Percentiles rank a stretch among this genome's conserved stretches.
Conservation (phyloP, 2,113 vertebrate species). For the Psammodynastes pulverulentus region DNA sequence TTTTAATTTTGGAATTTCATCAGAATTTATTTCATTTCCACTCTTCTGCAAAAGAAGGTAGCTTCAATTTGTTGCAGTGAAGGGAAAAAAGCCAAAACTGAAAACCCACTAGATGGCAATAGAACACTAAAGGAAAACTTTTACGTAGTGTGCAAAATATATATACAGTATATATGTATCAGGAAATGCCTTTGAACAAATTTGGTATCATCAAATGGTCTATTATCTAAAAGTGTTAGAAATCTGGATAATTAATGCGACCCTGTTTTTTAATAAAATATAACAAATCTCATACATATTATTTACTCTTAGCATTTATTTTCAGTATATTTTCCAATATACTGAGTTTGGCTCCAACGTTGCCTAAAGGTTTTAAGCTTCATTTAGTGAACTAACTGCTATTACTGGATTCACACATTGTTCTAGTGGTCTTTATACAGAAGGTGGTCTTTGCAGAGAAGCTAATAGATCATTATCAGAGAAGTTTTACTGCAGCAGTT, state of each 20-base stretch:
- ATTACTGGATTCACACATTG: not conserved
- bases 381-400: not conserved
- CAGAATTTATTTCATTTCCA: not conserved
- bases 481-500: not conserved
- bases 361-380: not conserved
- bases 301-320: not conserved
- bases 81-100: not conserved
- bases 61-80: not conserved
- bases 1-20: not conserved
- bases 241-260: not conserved
- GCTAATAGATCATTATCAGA: not conserved
- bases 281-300: not conserved
- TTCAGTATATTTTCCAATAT: not conserved
- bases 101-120: constrained; percentile 9
- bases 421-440: not conserved
- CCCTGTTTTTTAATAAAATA: not conserved
- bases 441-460: not conserved
- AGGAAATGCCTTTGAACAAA: not conserved
- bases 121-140: not conserved
- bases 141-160: not conserved
- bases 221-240: not conserved
- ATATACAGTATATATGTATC: too few species aligned
- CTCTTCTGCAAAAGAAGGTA: not conserved
- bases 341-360: not conserved
- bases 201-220: not conserved